Base-by-base conservation (phyloP, 2,113 vertebrate species). In the Percina caprodes region DNA sequence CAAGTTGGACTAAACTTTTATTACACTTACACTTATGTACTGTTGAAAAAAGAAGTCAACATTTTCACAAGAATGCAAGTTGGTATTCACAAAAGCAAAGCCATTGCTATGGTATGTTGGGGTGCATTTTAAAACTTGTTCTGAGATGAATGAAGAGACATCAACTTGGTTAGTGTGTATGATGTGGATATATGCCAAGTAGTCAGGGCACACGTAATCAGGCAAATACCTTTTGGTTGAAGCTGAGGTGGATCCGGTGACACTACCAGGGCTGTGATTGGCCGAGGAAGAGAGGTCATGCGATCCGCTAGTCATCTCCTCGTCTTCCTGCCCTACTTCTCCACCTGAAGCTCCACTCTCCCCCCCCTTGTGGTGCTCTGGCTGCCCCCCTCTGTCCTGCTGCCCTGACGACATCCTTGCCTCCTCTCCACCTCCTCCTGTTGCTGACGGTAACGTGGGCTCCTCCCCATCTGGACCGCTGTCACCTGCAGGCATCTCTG, bases 141-240 rank as follows among this genome's bases (percentile, higher is more conserved):
- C 15, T 75, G 8, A 67, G 4, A 77, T 59, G 6, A 45, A 24
- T 58, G 5, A 58, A 19, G n/a, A 58, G 18, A 46, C 26, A 65
- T 23, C 39, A 30, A 35, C 33, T 48, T 19, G 30, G 4, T 69
- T 30, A 69, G 24, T 35, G 33, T 16, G 26, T 65, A 14, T 52
- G 23, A 62, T 1, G 18, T 45, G 0, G 42, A 62, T 4, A 61
- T 2, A 42, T 0, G 2, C 8, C 1, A 30, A 67, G 2, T 15
- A 35, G 5, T 68, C 21, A 61, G 15, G 10, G 11, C 5, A 59
- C 19, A 62, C 3, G 0, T n/a, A 71, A 23, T 56, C 14, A 56
- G 13, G 3, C 11, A 65, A 54, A 49, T 95, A 97, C 96, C 97
- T 97, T 92, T 84, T 88, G 49, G 81, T 84, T 86, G 93, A 90